phyloP scores from a whole-genome alignment of 2,797 vertebrate species.

The Anguilla megastoma region DNA sequence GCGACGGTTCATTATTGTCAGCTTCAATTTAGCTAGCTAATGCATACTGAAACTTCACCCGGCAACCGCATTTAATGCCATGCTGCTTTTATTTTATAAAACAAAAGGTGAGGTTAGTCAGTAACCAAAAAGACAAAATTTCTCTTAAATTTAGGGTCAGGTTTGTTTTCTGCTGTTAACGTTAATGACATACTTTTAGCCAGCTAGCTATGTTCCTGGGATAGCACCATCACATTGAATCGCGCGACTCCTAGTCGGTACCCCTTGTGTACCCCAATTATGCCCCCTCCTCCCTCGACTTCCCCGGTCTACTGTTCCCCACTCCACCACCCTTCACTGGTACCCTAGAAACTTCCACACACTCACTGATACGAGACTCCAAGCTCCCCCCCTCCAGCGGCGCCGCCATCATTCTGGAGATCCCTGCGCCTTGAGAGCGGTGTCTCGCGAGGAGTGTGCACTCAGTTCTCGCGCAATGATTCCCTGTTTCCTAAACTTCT shows the following conservation, averaged over 20 bases:
- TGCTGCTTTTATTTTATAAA: slow-evolving; percentile 24
- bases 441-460: slow-evolving; percentile 55
- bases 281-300: background rate
- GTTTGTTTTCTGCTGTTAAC: background rate
- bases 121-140: background rate
- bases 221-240: background rate
- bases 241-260: background rate
- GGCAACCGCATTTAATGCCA: background rate
- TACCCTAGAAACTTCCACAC: slow-evolving; percentile 17
- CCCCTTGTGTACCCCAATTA: background rate
- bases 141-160: background rate
- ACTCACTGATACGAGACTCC: slow-evolving; percentile 92
- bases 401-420: slow-evolving; percentile 73
- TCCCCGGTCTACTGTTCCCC: background rate
- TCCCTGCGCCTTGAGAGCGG: slow-evolving; percentile 47
- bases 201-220: background rate
- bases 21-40: background rate
- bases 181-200: background rate
- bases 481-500: background rate
- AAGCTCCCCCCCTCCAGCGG: slow-evolving; percentile 83
- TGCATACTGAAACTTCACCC: background rate
- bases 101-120: background rate
- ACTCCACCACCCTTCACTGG: background rate
- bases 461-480: background rate
- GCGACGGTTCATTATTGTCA: background rate